These are phyloP conservation scores for Catajapyx aquilonaris DNA, from an alignment of 1,140 invertebrate genomes.

Conservation along the genomic window DNA sequence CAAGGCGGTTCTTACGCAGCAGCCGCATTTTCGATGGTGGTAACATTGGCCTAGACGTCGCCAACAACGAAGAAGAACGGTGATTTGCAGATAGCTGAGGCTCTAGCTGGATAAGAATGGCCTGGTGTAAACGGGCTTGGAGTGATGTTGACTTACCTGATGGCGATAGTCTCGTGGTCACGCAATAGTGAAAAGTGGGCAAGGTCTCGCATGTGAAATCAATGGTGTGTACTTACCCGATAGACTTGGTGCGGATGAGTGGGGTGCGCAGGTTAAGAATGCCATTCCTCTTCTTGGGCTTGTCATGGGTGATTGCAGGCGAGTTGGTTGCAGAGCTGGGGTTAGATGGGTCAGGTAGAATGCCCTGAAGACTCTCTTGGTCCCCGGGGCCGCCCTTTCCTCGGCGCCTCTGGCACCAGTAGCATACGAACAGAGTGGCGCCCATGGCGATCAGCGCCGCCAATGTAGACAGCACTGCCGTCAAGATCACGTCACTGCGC, in stretches of 20 bases:
- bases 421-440: conserved; percentile 21
- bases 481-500: conserved; percentile 25
- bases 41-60: too few species aligned
- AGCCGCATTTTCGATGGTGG: too few species aligned
- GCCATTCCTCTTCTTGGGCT: conserved; percentile 23
- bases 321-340: conserved; percentile 13
- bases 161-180: too few species aligned
- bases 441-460: conserved; percentile 23
- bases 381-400: conserved; percentile 18
- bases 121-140: too few species aligned
- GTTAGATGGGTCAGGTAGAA: conserved; percentile 8
- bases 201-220: too few species aligned
- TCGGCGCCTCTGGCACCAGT: conserved; percentile 21
- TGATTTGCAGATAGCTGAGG: too few species aligned
- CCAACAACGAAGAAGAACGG: too few species aligned
- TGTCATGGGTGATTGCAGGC: not conserved
- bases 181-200: too few species aligned
- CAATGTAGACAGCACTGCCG: conserved; percentile 25
- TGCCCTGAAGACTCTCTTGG: conserved; percentile 10
- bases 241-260: conserved; percentile 38
- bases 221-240: conserved; percentile 32
- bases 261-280: conserved; percentile 56
- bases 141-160: too few species aligned
- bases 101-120: too few species aligned
- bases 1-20: too few species aligned